Evolutionary conservation across 2,888 invertebrate genomes (phyloP), one percentile per base, ranked within the genome.

Genomic region (Drosophila antonietae): DNA sequence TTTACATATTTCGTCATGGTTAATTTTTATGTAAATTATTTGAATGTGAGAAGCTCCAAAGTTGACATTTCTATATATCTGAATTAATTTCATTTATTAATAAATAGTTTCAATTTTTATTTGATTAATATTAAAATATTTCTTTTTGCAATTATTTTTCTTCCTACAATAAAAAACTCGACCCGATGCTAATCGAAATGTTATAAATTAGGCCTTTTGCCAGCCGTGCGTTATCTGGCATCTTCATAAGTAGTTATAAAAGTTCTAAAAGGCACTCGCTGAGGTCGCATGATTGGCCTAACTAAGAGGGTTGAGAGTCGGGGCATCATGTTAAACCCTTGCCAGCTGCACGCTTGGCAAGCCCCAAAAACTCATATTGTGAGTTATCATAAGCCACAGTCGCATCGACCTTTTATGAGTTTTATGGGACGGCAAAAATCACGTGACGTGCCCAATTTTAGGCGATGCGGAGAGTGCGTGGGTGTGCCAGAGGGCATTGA

Each of bases 401-500:
- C 73, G 66, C 76, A 82, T 76, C 80, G 80, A 82, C 80, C 78
- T 83, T 85, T 84, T 83, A 80, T 80, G 81, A 57, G 63, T 67
- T 70, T 78, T 72, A 78, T 72, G 75, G 75, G 62, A 18, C 75
- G 78, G 75, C 77, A 71, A 86, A 77, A 86, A 84, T 80, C 84
- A 84, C 83, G 86, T 84, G 84, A 85, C 84, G 80, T 76, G 83
- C 84, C 86, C 86, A 83, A 70, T 83, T 83, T 83, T 68, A 75
- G 74, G 80, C 75, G 68, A 70, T 77, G 64, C 60, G 52, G 31
- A 56, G 67, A 62, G 67, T 79, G 83, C 65, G 77, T 80, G 86
- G 86, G 84, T 81, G 86, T 71, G 83, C 69, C 80, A 39, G 51
- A 41, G 51, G 76, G 59, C 70, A 74, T 68, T 73, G 72, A 62